Base-by-base conservation (phyloP, 2,113 vertebrate species). In the Ciconia boyciana region DNA sequence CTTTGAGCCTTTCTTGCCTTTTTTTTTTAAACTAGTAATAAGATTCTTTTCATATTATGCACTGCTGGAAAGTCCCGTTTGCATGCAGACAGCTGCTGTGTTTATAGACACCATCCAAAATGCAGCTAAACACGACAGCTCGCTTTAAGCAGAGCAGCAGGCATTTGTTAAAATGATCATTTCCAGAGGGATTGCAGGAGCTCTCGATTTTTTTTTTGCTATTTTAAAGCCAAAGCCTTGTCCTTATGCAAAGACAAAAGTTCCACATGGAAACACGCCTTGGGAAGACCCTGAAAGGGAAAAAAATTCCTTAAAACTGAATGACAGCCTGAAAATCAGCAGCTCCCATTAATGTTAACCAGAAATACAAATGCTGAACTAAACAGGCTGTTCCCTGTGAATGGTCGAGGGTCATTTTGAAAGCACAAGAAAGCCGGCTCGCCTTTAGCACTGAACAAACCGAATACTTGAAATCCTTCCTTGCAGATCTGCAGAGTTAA, bases 1-100 rank as follows among this genome's bases (percentile, higher is more conserved):
- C 87, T 74, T 93, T 72, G 87, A 90, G 80, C 54, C 16, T 81
- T 83, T 43, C 65, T 86, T 75, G 65, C n/a, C 54, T 44, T 79
- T 80, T 81, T n/a, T 81, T 82, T 79, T 62, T 60, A 14, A 58
- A 74, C 41, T 80, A 29, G 41, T 43, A 96, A 79, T 92, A 94
- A 95, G 94, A 96, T 95, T 94, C 95, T 95, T 97, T 96, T 94
- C 74, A 84, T 89, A 90, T 95, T 97, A 65, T 89, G 90, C 89
- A 76, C 93, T 97, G 81, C 93, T 96, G 95, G 93, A 93, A 96
- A 97, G 93, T 32, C 92, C 96, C 70, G 9, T 93, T 87, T 1
- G 79, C 92, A 87, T 36, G 92, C 90, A 93, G 91, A 96, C 94
- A 97, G 96, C 96, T 97, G 96, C 88, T 91, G 66, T 92, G 93